Base-by-base conservation (phyloP, 2,888 invertebrate species). In the Alcis repandata region DNA sequence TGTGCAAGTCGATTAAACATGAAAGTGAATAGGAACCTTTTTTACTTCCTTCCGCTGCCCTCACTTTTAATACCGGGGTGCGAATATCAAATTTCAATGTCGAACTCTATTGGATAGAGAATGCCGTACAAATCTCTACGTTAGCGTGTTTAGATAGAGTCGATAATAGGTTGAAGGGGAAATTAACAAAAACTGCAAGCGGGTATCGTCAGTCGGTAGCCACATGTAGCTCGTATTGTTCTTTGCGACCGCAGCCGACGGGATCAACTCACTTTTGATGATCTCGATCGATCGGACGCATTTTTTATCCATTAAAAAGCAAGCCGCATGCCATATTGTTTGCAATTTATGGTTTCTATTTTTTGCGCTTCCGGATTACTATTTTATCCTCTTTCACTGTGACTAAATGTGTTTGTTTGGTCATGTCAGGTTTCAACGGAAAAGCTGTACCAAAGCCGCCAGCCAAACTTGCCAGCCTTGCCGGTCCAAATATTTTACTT, bases 11-110 rank as follows among this genome's bases (percentile, higher is more conserved):
- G 82, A 88, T 87, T 86, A 87, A 87, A 84, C 84, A 87, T 85
- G 90, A 92, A 92, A 92, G 91, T 90, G 90, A 90, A 87, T 90
- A 86, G 86, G 81, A 85, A 86, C 86, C 82, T 87, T 91, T 92
- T 92, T 91, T 88, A 91, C 86, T 92, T 93, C 92, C 93, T 92
- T 92, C 93, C 93, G 92, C 79, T 90, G 88, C 87, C 89, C 87
- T 89, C 85, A 85, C 89, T 90, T 91, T 91, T 89, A 88, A 89
- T 85, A 80, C 79, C 84, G 80, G 89, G 89, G 89, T 87, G 88
- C 87, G 86, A 89, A 88, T 92, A 92, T 93, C 90, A 87, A 91
- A 89, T 93, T 90, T 87, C 92, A 79, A 72, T 72, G 79, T 74
- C 78, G 68, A 80, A 73, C 75, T 66, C 65, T 71, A 72, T 65